A percentile compares a stretch with the other conserved stretches of the same genome.
Evolutionary conservation across 2,113 vertebrate species (phyloP).

Genomic region (Puntigrus tetrazona): DNA sequence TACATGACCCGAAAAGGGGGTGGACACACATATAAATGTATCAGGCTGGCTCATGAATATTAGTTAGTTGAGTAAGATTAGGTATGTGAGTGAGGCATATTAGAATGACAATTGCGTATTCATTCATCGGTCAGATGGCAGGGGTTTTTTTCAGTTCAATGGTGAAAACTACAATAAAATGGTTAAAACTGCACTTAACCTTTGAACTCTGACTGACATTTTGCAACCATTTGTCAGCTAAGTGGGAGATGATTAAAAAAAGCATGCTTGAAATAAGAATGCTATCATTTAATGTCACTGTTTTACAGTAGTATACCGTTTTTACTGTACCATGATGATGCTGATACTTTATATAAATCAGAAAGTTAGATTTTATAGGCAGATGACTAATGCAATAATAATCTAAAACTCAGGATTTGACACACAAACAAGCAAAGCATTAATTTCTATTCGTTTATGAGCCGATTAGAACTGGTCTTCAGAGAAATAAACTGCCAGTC

Average conservation of each 20-base stretch:
- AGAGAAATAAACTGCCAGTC: neutral
- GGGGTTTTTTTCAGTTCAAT: neutral
- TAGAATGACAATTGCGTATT: neutral
- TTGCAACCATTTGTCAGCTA: neutral
- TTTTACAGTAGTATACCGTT: too few species aligned
- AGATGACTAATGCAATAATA: neutral
- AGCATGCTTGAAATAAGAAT: too few species aligned
- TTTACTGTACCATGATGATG: neutral
- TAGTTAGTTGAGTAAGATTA: neutral
- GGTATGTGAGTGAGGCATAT: neutral
- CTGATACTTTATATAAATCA: neutral
- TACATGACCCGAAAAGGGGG: neutral
- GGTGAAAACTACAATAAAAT: neutral
- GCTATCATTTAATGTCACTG: too few species aligned
- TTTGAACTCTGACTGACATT: neutral
- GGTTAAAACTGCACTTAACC: neutral
- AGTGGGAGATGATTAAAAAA: too few species aligned
- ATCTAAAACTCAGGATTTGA: neutral
- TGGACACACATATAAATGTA: neutral
- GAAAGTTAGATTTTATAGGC: neutral
- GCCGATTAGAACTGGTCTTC: neutral
- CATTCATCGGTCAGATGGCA: neutral
- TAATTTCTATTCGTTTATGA: neutral
- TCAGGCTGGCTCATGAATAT: neutral
- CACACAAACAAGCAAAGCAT: neutral